phyloP scores from a whole-genome alignment of 2,113 vertebrate species.

The Scomber scombrus region DNA sequence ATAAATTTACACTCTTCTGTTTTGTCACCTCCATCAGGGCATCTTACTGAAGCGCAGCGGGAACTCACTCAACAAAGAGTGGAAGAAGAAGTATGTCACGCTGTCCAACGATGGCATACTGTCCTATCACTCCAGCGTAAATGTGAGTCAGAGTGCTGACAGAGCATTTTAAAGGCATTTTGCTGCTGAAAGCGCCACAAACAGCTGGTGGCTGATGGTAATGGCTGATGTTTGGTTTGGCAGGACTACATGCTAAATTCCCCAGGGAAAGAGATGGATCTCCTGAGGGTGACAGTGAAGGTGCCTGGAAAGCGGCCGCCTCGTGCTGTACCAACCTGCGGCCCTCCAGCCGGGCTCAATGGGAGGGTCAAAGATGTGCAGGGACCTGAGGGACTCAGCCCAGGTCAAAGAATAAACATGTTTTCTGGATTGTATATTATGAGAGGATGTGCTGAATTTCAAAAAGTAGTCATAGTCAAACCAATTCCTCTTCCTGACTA shows the following conservation, averaged over 20 bases:
- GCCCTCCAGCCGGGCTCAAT: conserved; percentile 90
- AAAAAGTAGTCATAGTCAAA: not conserved
- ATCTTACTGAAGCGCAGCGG: conserved; percentile 95
- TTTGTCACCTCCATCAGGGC: conserved; percentile 84
- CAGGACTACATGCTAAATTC: conserved; percentile 95
- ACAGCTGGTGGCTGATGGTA: conserved; percentile 27
- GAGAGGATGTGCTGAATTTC: not conserved
- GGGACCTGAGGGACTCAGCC: conserved; percentile 81
- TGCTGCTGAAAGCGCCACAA: conserved; percentile 16
- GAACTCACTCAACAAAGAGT: conserved; percentile 97
- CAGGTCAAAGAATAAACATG: conserved; percentile 51
- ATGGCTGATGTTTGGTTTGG: conserved; percentile 42
- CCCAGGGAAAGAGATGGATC: conserved; percentile 96
- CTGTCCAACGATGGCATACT: conserved; percentile 93
- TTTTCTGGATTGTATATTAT: not conserved
- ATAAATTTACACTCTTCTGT: conserved; percentile 40
- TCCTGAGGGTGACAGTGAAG: conserved; percentile 95
- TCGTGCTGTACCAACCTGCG: conserved; percentile 89
- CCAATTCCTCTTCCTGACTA: no score
- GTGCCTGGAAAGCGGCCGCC: conserved; percentile 96
- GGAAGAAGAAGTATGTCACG: conserved; percentile 98
- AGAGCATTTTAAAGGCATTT: not conserved
- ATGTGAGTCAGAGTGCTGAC: conserved; percentile 83
- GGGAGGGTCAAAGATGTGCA: conserved; percentile 90
- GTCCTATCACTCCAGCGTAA: conserved; percentile 94